Evolutionary conservation across 1,140 invertebrate species (phyloP), one percentile per base, ranked within the genome.

Genomic region (Macrosteles quadrilineatus): DNA sequence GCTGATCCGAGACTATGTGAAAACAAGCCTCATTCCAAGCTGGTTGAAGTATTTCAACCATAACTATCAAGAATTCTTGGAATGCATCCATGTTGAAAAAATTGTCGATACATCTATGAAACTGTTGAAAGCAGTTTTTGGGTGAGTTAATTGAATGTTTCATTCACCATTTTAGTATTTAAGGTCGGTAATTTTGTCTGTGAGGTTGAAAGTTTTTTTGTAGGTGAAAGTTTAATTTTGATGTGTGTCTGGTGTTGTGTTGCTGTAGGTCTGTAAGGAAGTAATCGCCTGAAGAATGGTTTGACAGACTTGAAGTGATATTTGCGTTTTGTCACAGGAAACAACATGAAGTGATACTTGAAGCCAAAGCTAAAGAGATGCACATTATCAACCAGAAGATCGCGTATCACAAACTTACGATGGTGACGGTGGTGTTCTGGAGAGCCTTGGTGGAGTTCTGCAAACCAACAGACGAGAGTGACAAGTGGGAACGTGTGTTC

Each of bases 21-120:
- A 78, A 25, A 81, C 81, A 23, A 77, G 80, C 50, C 76, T 88
- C 57, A 73, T 92, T 3, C 86, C 87, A 57, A 77, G 85, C 0
- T 93, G 91, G 91, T 77, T 92, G 36, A 78, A 83, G 17, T 79
- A 85, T 40, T 87, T 85, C 69, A 81, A 88, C 43, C 81, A 85
- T 14, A 85, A 89, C 72, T 85, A 86, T 47, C 76, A 90, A 30
- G 79, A 83, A 11, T 82, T 93, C 17, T 76, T 1, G 77, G 82
- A 32, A 78, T 76, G 30, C 80, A 78, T 74, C 21, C 64, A 74
- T 66, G 71, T 74, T 25, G 68, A 72, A 21, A 59, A 67, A 19
- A 67, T 74, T 64, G 55, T 36, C 3, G 68, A 73, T 27, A 59
- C 6, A 6, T 14, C 14, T 2, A 27, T 59, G 2, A 59, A 59